Evolutionary conservation across 1,140 invertebrate genomes (phyloP).

Genomic region (Maconellicoccus hirsutus): DNA sequence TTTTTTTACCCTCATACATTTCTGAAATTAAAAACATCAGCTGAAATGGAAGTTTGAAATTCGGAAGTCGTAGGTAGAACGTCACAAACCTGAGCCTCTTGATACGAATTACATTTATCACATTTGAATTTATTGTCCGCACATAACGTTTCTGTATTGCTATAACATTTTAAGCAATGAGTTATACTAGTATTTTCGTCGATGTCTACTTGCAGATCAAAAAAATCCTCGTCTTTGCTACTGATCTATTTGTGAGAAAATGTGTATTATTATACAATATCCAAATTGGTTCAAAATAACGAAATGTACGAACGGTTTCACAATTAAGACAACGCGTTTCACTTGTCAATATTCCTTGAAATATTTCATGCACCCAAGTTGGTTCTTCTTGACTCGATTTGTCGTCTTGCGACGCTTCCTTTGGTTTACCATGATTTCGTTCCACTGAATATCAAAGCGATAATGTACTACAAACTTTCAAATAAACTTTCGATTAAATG

Average conservation of each 20-base stretch:
- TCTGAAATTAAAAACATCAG: constrained; percentile 42
- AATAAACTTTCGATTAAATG: constrained; percentile 1
- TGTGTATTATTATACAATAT: background rate
- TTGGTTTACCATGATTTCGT: constrained; percentile 48
- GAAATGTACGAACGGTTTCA: constrained; percentile 67
- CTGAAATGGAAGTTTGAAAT: background rate
- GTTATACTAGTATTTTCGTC: constrained; percentile 99
- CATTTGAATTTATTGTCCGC: constrained; percentile 99
- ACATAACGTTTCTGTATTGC: constrained; percentile 97
- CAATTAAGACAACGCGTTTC: constrained; percentile 98
- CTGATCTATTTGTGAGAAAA: constrained; percentile 51
- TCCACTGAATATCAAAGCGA: constrained; percentile 50
- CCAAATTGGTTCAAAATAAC: background rate
- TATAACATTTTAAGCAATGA: constrained; percentile 94
- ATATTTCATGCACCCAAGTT: constrained; percentile 99
- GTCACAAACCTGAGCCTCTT: constrained; percentile 77
- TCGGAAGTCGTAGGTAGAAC: background rate
- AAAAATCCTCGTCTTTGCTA: constrained; percentile 99
- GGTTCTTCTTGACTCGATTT: constrained; percentile 55
- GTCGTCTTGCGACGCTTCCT: constrained; percentile 35
- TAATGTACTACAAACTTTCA: background rate
- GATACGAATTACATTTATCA: constrained; percentile 97
- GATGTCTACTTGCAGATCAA: constrained; percentile 97
- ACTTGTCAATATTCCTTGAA: constrained; percentile 97
- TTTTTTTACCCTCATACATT: constrained; percentile 96